Evolutionary conservation across 30 jellyfish, hydroid and myxozoan genomes (phyloP).

Genomic region (Aurelia aurita): DNA sequence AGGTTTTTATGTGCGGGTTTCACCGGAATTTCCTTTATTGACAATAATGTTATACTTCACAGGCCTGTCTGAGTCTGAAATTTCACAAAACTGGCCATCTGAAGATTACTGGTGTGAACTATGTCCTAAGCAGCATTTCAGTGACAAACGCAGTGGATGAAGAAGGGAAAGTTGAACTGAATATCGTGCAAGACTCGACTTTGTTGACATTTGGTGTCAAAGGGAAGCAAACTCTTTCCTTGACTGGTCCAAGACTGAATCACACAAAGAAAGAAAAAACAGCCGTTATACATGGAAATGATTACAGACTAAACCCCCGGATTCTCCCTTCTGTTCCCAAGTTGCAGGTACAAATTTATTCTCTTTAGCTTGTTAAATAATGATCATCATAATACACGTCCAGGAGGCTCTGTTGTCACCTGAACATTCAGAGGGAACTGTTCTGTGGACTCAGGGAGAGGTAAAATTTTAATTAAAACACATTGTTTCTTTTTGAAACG

Average conservation of each 20-base stretch:
- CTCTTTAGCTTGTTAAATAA: no score
- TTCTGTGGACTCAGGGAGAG: no score
- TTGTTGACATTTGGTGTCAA: slow-evolving; percentile 73
- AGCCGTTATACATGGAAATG: slow-evolving; percentile 58
- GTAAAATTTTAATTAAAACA: no score
- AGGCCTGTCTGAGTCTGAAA: slow-evolving; percentile 70
- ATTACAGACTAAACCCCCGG: slow-evolving; percentile 70
- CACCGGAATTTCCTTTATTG: neutral
- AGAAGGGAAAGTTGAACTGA: slow-evolving; percentile 71
- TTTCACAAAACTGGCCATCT: slow-evolving; percentile 63
- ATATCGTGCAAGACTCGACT: slow-evolving; percentile 58
- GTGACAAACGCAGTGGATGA: slow-evolving; percentile 87
- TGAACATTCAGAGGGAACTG: no score
- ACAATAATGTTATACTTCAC: neutral
- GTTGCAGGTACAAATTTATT: slow-evolving; percentile 59
- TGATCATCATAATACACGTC: no score
- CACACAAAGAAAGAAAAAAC: slow-evolving; percentile 75
- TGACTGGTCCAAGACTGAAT: slow-evolving; percentile 86
- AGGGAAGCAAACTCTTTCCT: slow-evolving; percentile 74
- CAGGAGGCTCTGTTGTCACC: no score
- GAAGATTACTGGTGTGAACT: slow-evolving; percentile 73
- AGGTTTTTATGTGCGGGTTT: no score
- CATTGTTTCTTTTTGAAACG: no score
- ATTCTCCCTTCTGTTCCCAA: slow-evolving; percentile 84
- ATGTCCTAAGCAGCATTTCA: slow-evolving; percentile 78